Evolutionary conservation across 2,888 invertebrate species (phyloP), one percentile per base, ranked within the genome.

Genomic region (Plagodis pulveraria): DNA sequence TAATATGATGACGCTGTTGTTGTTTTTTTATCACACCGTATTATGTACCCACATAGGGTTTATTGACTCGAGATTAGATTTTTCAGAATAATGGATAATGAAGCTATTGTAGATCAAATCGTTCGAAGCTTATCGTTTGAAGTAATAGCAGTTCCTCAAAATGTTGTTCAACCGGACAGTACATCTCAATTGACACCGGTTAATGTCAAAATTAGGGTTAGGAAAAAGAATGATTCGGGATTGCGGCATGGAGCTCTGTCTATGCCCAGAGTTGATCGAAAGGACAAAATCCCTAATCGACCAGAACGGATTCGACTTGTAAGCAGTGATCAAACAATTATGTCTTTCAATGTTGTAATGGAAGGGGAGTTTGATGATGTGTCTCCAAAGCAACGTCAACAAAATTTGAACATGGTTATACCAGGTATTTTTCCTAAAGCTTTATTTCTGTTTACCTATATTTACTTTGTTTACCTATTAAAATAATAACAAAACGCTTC

Each of bases 291-390:
- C 22, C 22, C 22, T 10, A 66, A 64, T 9, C 44, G 55, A 6
- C 64, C 71, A 6, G 78, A 84, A 61, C 81, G 77, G 63, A 69
- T 89, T 48, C 73, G 81, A 34, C 65, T 84, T 6, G 78, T 83
- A 5, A 84, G 76, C 57, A 91, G 91, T 64, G 86, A 89, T 53
- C 87, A 84, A 64, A 91, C 90, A 22, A 86, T 91, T 33, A 80
- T 89, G 77, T 86, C 87, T 2, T 91, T 91, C 58, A 80, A 88
- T 67, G 73, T 91, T 36, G 68, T 81, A 6, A 78, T 87, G 81
- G 86, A 87, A 67, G 67, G 77, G 22, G 78, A 83, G 62, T 65
- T 70, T 41, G 69, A 78, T 52, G 79, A 77, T 76, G 65, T 52
- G 36, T 32, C 43, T 33, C 36, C 32, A 54, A 86, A 81, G 66